Evolutionary conservation across 1,140 invertebrate genomes (phyloP).

Genomic region (Kradibia gibbosae): DNA sequence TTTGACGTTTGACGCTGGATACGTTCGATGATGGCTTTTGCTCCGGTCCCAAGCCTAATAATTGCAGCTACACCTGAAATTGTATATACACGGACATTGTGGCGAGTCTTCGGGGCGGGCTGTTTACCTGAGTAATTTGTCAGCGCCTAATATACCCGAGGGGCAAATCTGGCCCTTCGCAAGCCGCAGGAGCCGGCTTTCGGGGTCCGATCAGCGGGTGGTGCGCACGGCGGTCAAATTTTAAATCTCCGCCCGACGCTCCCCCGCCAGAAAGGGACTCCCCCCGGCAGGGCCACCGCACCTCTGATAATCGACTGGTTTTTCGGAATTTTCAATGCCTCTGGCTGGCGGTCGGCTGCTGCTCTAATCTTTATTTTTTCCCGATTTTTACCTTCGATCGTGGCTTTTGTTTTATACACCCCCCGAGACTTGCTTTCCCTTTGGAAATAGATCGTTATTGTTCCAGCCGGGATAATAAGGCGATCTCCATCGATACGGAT

Average conservation of each 20-base stretch:
- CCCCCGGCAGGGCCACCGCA: too few species aligned
- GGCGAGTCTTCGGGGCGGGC: slow-evolving; percentile 55
- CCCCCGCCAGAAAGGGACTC: neutral
- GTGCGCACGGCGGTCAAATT: slow-evolving; percentile 11
- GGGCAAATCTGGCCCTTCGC: slow-evolving; percentile 18
- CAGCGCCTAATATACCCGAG: slow-evolving; percentile 58
- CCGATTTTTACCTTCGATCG: neutral
- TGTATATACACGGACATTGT: slow-evolving; percentile 8
- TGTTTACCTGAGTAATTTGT: slow-evolving; percentile 69
- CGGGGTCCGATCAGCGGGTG: slow-evolving; percentile 33
- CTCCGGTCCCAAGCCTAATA: slow-evolving; percentile 24
- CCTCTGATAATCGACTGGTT: neutral
- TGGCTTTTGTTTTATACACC: neutral
- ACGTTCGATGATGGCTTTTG: slow-evolving; percentile 34
- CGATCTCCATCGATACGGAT: too few species aligned
- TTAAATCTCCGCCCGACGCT: slow-evolving; percentile 14
- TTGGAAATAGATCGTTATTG: too few species aligned
- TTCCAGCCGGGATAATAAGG: too few species aligned
- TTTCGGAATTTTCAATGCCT: neutral
- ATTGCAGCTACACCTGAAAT: neutral
- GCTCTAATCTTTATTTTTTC: neutral
- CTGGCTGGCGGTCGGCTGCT: neutral
- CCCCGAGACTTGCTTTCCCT: too few species aligned
- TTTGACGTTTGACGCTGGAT: slow-evolving; percentile 24
- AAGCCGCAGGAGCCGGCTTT: slow-evolving; percentile 35